Evolutionary conservation across 2,888 invertebrate species (phyloP).

Genomic region (Hipparchia semele): DNA sequence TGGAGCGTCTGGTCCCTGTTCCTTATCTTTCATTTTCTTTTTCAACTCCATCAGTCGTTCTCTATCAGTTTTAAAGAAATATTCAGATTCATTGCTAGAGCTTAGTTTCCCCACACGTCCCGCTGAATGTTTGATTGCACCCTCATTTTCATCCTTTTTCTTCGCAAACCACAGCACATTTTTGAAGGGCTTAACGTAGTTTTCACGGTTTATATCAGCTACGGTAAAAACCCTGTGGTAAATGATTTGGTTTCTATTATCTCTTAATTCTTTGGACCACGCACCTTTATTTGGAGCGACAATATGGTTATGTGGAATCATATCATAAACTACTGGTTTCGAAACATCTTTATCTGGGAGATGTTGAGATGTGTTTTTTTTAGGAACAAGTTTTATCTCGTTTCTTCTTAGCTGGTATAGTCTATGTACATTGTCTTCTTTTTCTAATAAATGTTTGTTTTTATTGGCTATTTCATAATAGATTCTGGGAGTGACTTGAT

Average conservation of each 20-base stretch:
- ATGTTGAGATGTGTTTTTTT: not conserved
- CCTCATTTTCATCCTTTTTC: not conserved
- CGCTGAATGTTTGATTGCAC: not conserved
- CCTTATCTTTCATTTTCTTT: conserved; percentile 10
- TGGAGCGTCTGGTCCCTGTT: not conserved
- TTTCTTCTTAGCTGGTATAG: not conserved
- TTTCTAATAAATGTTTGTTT: not conserved
- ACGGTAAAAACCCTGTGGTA: conserved; percentile 1
- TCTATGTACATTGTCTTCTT: not conserved
- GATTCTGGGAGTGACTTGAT: not conserved
- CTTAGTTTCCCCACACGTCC: conserved; percentile 7
- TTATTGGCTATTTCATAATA: conserved; percentile 2
- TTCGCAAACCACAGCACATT: conserved; percentile 1
- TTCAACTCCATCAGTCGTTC: conserved; percentile 11
- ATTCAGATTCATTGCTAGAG: conserved; percentile 5
- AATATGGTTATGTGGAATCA: conserved; percentile 2
- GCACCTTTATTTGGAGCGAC: not conserved
- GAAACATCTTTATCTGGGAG: not conserved
- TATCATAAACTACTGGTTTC: not conserved
- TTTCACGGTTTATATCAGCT: not conserved
- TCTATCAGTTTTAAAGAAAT: conserved; percentile 12
- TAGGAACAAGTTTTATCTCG: not conserved
- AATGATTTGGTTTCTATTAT: conserved; percentile 7
- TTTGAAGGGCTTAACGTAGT: not conserved
- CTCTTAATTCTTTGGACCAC: not conserved